These are phyloP conservation scores for Erpobdella octoculata DNA, from an alignment of 2,888 invertebrate species.

Conservation along the genomic window DNA sequence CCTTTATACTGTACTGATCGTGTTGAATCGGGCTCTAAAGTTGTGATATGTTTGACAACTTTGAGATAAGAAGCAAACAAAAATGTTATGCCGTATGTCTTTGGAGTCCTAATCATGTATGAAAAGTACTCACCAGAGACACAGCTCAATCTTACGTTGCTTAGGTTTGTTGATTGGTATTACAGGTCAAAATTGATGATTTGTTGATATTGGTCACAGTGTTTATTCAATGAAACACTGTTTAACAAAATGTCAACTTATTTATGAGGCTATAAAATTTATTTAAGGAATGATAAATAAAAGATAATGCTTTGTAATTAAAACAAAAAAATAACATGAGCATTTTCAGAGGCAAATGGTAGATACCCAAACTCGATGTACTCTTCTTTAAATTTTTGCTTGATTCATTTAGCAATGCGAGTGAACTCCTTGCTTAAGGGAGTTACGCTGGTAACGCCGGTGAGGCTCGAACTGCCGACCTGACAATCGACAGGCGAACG, in stretches of 20 bases:
- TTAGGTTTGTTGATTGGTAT: conserved; percentile 54
- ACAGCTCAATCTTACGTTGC: conserved; percentile 63
- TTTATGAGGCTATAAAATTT: not conserved
- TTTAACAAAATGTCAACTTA: not conserved
- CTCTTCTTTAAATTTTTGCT: too few species aligned
- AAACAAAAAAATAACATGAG: not conserved
- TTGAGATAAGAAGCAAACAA: too few species aligned
- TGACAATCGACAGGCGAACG: too few species aligned
- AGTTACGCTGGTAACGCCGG: too few species aligned
- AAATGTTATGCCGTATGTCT: conserved; percentile 66
- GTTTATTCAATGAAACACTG: not conserved
- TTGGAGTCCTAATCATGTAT: conserved; percentile 63
- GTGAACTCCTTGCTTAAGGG: too few species aligned
- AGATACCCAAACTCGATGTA: too few species aligned
- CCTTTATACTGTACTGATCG: too few species aligned
- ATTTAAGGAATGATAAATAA: not conserved
- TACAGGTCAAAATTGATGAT: not conserved
- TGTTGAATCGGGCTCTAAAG: too few species aligned
- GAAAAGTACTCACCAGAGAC: conserved; percentile 69
- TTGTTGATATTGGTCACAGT: not conserved
- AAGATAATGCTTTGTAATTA: not conserved
- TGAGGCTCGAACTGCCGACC: too few species aligned
- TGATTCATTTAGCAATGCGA: too few species aligned
- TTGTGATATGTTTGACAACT: too few species aligned
- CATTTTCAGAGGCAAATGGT: too few species aligned